Base-by-base conservation (phyloP, 2,797 vertebrate species). In the Darevskia nairensis region DNA sequence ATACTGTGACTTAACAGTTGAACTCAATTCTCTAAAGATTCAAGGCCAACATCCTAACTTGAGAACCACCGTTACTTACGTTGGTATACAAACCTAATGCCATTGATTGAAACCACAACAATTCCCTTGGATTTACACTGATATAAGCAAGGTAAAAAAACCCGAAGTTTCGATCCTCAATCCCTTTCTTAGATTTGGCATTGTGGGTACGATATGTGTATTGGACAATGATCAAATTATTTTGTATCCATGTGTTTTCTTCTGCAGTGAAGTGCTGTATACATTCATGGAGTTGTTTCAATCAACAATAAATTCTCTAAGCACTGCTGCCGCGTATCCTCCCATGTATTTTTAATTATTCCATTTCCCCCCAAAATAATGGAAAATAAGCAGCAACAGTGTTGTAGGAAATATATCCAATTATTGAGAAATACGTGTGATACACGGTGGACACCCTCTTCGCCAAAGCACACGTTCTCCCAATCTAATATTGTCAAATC, bases 71-170 rank as follows among this genome's bases (percentile, higher is more conserved):
- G 4, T 32, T 29, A n/a, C 41, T 80, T 87, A 35, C 19, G 0
- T 35, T 72, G 76, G 39, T 27, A 85, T 82, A 23, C 77, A 80
- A 86, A 89, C 29, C 5, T 19, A 88, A 59, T 86, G 2, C 91
- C 84, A 87, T 86, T 61, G 69, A 88, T 1, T 86, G 74, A 88
- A 29, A 17, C 83, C 64, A 32, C 0, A 61, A 29, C 8, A 86
- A 7, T 71, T 71, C 19, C 39, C 86, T 35, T 76, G 87, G n/a
- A 64, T 71, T 23, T 0, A 2, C 23, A 55, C 39, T 55, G 81
- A 35, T 1, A 86, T 81, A 92, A 91, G 8, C 78, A 83, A 21
- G 25, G 71, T 50, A 50, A 50, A 50, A 44, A 50, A 50, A 50
- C 2, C 0, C 0, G 2, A 50, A 50, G 50, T 50, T 50, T 50